Base-by-base conservation (phyloP, 30 jellyfish, hydroid and myxozoan species). In the Phacellophora camtschatica region DNA sequence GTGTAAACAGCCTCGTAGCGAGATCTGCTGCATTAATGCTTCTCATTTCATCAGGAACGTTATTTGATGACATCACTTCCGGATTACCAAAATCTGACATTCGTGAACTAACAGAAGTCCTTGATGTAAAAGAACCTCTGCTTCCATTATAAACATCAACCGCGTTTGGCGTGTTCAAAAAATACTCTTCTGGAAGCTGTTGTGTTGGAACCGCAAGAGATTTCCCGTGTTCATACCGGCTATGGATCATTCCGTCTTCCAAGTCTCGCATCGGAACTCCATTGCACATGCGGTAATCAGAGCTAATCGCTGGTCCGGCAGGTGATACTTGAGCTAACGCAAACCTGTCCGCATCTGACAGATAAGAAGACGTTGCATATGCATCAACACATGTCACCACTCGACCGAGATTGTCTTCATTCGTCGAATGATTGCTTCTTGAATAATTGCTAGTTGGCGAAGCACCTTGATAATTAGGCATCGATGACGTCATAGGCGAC, bases 1-100 rank as follows among this genome's bases (percentile, higher is more conserved):
- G 71, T 19, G 97, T 93, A 67, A 67, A 93, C 66, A 93, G 45
- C 22, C 84, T 70, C 9, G 97, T 79, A 1, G 99, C 99, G 5
- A 93, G 68, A 68, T 93, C 99, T 5, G 96, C 83, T 16, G 99
- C 96, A 39, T 83, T 82, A 35, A 83, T 27, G 25, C 66, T 83
- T 55, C 61, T 70, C 34, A 83, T 22, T 31, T 78, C 90, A 78
- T 78, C 53, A 36, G 90, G 90, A 20, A 78, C 50, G 18, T 12
- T 20, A 64, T 29, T 45, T 3, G 64, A 77, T 15, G 74, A 16
- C 27, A 23, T 45, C 72, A 49, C 30, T n/a, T 65, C 82, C 35
- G 30, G 12, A 1, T 3, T 30, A 9, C 82, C 65, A n/a, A 35
- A 9, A 5, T 65, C 90, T n/a, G 90, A 78, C 11, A 43, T 4